Conservation (phyloP, 2,797 vertebrate genomes). For the Percopsis omiscomaycus region DNA sequence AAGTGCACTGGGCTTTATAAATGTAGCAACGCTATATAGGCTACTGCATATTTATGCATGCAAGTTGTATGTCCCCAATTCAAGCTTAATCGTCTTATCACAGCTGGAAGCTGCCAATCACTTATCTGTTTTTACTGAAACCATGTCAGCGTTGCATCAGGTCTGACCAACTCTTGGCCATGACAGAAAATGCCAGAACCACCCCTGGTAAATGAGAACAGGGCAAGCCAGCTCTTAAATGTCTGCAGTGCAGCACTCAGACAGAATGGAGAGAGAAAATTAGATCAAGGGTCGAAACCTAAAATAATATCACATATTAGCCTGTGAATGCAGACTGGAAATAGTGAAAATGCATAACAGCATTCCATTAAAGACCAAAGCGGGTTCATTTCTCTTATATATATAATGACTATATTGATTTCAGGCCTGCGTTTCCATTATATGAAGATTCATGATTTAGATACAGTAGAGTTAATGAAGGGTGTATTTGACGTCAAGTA, state of each 20-base stretch:
- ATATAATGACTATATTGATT: neutral
- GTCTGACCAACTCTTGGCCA: constrained; percentile 39
- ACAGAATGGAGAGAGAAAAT: constrained; percentile 27
- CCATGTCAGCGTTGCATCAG: constrained; percentile 25
- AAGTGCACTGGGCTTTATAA: too few species aligned
- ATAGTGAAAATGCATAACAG: constrained; percentile 29
- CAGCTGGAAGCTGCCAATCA: constrained; percentile 24
- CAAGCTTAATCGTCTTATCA: constrained; percentile 16
- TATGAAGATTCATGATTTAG: constrained; percentile 9
- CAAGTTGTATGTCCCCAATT: constrained; percentile 36
- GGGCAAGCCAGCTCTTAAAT: constrained; percentile 36
- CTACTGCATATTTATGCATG: constrained; percentile 27
- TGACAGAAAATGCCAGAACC: constrained; percentile 32
- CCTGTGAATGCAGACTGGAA: constrained; percentile 26
- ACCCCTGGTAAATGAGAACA: constrained; percentile 32
- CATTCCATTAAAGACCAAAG: constrained; percentile 1
- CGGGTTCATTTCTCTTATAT: neutral
- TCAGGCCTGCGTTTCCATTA: constrained; percentile 12
- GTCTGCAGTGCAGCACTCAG: constrained; percentile 32
- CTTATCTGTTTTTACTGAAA: constrained; percentile 14
- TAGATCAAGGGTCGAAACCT: constrained; percentile 37
- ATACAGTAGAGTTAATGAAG: constrained; percentile 17
- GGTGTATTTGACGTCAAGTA: constrained; percentile 18
- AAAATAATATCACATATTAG: constrained; percentile 33
- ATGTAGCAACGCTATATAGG: constrained; percentile 17